Conservation (phyloP, 2,888 invertebrate species). For the Ichneumoninae sp. region DNA sequence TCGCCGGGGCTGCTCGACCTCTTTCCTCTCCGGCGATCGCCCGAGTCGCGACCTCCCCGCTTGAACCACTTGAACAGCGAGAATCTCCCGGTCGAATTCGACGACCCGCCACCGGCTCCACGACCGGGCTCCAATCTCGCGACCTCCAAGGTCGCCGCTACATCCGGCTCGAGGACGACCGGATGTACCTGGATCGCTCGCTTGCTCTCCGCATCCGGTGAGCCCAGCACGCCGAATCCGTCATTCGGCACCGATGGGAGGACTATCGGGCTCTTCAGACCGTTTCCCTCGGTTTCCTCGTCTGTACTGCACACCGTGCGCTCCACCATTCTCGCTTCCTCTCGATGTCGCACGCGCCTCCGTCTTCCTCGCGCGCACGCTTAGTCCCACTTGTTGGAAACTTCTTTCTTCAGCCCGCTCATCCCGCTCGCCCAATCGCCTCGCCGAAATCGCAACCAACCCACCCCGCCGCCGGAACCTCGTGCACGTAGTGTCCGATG, state of each 20-base stretch:
- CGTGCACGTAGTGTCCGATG: constrained; percentile 69
- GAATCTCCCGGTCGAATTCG: constrained; percentile 84
- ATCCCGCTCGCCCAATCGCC: constrained; percentile 26
- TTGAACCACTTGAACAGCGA: constrained; percentile 91
- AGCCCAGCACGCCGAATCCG: constrained; percentile 23
- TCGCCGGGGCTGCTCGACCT: constrained; percentile 66
- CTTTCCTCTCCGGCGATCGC: constrained; percentile 71
- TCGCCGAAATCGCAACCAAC: constrained; percentile 17
- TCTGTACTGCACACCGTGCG: constrained; percentile 61
- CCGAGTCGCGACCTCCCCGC: constrained; percentile 83
- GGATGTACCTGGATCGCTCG: not conserved
- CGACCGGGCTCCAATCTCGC: constrained; percentile 7
- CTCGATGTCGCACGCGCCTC: constrained; percentile 2
- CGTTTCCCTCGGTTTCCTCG: constrained; percentile 53
- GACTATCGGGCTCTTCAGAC: constrained; percentile 15
- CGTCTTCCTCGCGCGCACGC: not conserved
- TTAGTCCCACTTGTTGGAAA: not conserved
- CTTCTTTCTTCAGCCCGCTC: constrained; percentile 19
- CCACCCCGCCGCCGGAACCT: constrained; percentile 13
- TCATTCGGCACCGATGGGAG: constrained; percentile 44
- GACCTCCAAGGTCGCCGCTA: not conserved
- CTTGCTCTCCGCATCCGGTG: not conserved
- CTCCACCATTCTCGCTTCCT: constrained; percentile 67
- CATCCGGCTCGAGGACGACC: constrained; percentile 25
- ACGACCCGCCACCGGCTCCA: not conserved